Conservation (phyloP, 2,113 vertebrate genomes). For the Tenebrosternarchus preto region DNA sequence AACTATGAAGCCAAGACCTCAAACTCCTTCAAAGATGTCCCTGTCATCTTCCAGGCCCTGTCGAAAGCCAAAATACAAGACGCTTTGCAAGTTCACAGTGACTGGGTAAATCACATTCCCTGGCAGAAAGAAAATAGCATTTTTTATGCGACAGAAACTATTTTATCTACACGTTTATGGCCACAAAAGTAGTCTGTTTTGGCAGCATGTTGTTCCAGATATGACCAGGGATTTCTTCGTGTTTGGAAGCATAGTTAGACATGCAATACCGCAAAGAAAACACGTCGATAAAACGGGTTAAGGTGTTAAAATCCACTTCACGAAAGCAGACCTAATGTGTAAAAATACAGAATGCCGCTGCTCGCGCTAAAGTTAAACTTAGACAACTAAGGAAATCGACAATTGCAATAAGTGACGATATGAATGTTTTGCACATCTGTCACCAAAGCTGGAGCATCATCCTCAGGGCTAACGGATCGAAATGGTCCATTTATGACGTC, state of each 20-base stretch:
- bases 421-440: neutral
- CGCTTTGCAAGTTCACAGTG: conserved; percentile 15
- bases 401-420: neutral
- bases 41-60: too few relatives aligned
- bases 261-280: too few relatives aligned
- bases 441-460: neutral
- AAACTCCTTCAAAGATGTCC: too few relatives aligned
- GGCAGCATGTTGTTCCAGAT: too few relatives aligned
- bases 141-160: too few relatives aligned
- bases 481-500: neutral
- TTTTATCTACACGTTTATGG: too few relatives aligned
- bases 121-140: too few relatives aligned
- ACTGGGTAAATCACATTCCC: neutral
- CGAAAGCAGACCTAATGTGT: neutral
- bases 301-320: neutral
- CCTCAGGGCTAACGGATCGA: neutral
- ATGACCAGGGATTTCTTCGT: too few relatives aligned
- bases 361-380: neutral
- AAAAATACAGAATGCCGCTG: neutral
- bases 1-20: conserved; percentile 43
- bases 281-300: neutral
- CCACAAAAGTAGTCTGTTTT: too few relatives aligned
- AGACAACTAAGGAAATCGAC: neutral
- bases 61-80: conserved; percentile 48
- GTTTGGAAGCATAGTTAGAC: too few relatives aligned